Base-by-base conservation (phyloP, 2,113 vertebrate genomes). In the Psammodynastes pulverulentus region DNA sequence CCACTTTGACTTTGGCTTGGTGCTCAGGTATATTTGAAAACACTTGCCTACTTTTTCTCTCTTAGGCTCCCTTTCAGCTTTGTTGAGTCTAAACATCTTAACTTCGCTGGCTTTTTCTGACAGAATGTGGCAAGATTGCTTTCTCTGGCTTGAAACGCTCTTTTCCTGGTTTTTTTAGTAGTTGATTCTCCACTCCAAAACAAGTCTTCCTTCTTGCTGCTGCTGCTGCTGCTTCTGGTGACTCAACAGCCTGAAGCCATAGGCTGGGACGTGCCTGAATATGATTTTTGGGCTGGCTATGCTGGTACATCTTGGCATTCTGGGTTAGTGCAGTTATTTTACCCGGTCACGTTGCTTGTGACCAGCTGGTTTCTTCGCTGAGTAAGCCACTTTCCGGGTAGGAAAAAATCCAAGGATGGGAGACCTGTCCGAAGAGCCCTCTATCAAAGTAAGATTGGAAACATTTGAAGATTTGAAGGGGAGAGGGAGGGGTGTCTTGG, bases 311-410 rank as follows among this genome's bases (percentile, higher is more conserved):
- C 97, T 97, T 96, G 97, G 95, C 95, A 95, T 96, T 93, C 96
- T 97, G 96, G 96, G 96, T 97, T 96, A 96, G 97, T 97, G 96
- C 97, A 97, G 97, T 96, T 98, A 96, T 98, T 97, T 98, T 98
- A 97, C 97, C 96, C 88, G 93, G 86, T 45, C 90, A 84, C 2
- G 9, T 53, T 26, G 87, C 52, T 85, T 79, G 72, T 84, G 91
- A 87, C 91, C 49, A 52, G 62, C 87, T 84, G 15, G 15, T 72
- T 93, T 96, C 96, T 96, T 97, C 97, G 96, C 97, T 85, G 52
- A 39, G 52, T 85, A 89, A 62, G 72, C 56, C 15, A 29, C 92
- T 51, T 87, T 54, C 34, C 51, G 9, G 89, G 29, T 24, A 45
- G 72, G 79, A 49, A 13, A 39, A 58, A 48, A 51, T n/a, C 29